Evolutionary conservation across 2,888 invertebrate species (phyloP).

Genomic region (Cremastobaeus sp.): DNA sequence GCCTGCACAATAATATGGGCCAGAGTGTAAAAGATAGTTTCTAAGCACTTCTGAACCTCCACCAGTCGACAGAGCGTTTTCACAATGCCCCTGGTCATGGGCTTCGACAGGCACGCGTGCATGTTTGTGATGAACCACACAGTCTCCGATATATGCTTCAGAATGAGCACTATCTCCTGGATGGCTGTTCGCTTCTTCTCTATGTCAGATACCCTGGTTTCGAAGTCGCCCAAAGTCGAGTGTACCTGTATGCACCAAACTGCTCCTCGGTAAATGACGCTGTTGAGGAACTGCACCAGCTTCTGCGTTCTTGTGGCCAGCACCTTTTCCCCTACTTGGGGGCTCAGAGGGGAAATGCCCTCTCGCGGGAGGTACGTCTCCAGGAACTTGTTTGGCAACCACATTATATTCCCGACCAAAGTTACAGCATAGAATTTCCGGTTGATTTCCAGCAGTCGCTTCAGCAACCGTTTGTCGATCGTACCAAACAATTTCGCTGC

Average conservation of each 20-base stretch:
- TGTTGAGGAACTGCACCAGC: constrained; percentile 69
- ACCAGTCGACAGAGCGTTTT: constrained; percentile 87
- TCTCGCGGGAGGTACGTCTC: constrained; percentile 81
- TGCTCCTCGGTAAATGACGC: constrained; percentile 80
- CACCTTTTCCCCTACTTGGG: constrained; percentile 72
- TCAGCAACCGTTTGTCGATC: constrained; percentile 87
- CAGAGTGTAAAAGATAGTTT: constrained; percentile 84
- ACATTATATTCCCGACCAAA: constrained; percentile 88
- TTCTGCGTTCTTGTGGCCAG: constrained; percentile 67
- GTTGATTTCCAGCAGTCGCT: constrained; percentile 86
- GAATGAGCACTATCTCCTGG: constrained; percentile 79
- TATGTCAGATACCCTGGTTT: constrained; percentile 70
- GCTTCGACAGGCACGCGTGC: constrained; percentile 85
- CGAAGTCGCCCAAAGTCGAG: constrained; percentile 79
- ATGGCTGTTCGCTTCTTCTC: constrained; percentile 79
- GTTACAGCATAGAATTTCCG: constrained; percentile 89
- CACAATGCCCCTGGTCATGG: constrained; percentile 88
- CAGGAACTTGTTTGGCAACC: constrained; percentile 92
- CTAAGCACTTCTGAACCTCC: constrained; percentile 88
- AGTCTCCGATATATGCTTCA: constrained; percentile 79
- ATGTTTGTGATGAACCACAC: constrained; percentile 83
- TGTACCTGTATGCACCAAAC: constrained; percentile 75
- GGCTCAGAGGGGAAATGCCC: constrained; percentile 60
- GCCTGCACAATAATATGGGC: constrained; percentile 85
- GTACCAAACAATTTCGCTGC: constrained; percentile 86